These are phyloP conservation scores for Poecilia wingei DNA, from an alignment of 2,797 vertebrate species.

Conservation along the genomic window DNA sequence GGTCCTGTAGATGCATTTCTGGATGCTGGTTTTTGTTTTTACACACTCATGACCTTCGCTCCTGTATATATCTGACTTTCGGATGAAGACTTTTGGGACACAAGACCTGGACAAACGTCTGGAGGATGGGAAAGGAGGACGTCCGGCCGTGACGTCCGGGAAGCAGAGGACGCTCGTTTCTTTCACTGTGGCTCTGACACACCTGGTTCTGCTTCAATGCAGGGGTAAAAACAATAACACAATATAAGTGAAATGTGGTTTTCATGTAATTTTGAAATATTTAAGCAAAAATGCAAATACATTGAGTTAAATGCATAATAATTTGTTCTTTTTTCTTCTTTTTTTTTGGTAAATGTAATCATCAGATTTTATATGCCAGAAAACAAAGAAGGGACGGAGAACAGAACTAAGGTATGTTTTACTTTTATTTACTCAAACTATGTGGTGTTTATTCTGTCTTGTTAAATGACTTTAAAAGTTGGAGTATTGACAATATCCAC, in stretches of 20 bases:
- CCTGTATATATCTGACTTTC: conserved; percentile 58
- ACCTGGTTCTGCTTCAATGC: conserved; percentile 47
- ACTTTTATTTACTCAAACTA: background rate
- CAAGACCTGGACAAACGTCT: conserved; percentile 19
- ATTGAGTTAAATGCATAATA: background rate
- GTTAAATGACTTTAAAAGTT: background rate
- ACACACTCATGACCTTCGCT: background rate
- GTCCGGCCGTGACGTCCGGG: conserved; percentile 63
- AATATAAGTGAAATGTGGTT: background rate
- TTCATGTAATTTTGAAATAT: background rate
- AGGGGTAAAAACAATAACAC: conserved; percentile 62
- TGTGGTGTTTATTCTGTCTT: background rate
- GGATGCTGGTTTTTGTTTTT: background rate
- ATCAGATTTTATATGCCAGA: conserved; percentile 67
- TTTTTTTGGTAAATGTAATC: conserved; percentile 11
- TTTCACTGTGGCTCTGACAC: conserved; percentile 54
- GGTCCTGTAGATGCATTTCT: background rate
- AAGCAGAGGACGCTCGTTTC: conserved; percentile 46
- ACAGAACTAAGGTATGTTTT: conserved; percentile 74
- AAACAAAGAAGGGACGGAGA: conserved; percentile 68
- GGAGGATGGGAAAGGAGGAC: conserved; percentile 67
- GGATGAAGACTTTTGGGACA: conserved; percentile 51
- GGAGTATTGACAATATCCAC: background rate
- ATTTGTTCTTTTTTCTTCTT: conserved; percentile 7
- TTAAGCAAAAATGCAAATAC: background rate